Base-by-base conservation (phyloP, 2,113 vertebrate species). In the Limnothrissa miodon region DNA sequence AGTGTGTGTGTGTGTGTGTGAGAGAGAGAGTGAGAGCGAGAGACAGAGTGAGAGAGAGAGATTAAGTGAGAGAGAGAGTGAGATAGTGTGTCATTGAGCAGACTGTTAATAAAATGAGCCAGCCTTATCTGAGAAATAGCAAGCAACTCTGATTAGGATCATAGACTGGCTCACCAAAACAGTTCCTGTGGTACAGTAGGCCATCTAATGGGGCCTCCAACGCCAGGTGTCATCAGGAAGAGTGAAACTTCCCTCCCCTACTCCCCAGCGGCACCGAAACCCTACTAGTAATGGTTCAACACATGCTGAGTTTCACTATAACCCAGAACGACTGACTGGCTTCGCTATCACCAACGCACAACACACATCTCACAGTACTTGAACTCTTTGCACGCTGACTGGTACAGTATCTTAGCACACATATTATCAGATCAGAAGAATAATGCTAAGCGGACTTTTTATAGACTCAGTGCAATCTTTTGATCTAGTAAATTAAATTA, bases 401-500 rank as follows among this genome's bases (percentile, higher is more conserved):
- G 23, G 13, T 29, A 59, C 25, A 15, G 10, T 56, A 79, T 82
- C n/a, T 23, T 45, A 78, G 45, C 13, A 36, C 29, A 45, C 6
- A 39, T 15, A 74, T 74, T 74, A 44, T 80, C 80, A 84, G 80
- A 82, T 74, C 82, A 82, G 39, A 84, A 48, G 74, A 46, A 46
- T 21, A 39, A 66, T 46, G 42, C 62, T 11, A 9, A 21, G 53
- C 70, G 44, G 33, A 86, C 59, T 46, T 86, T 87, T 81, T 87
- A 78, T 46, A 88, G 87, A 85, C 78, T 84, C 48, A 36, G 81
- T 45, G 48, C 66, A 85, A 83, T 86, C 88, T 85, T 93, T 90
- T 92, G 89, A 93, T 91, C 90, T 90, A 25, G 78, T 87, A 88
- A 89, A 91, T 90, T 5, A 88, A 91, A 91, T 91, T 91, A 87